These are phyloP conservation scores for Gracilinanus agilis DNA, from an alignment of 2,113 vertebrate genomes.

Conservation along the genomic window DNA sequence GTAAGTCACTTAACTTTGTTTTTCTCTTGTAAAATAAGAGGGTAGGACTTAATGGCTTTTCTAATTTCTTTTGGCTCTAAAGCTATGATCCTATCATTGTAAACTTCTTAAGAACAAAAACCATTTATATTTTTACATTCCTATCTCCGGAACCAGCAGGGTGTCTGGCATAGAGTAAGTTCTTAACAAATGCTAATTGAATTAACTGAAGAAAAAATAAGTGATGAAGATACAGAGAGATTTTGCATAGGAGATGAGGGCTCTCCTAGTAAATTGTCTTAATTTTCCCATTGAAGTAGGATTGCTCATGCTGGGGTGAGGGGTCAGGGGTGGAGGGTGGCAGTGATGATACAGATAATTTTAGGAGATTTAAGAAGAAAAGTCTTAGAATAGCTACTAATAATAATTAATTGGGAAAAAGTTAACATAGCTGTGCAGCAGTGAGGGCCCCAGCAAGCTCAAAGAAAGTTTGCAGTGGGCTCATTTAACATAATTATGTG, in stretches of 20 bases:
- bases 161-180: background rate
- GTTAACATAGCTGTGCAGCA: background rate
- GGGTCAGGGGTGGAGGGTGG: background rate
- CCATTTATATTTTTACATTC: background rate
- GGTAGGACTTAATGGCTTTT: too few species aligned
- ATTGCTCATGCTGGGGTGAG: background rate
- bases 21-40: too few species aligned
- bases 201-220: background rate
- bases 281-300: background rate
- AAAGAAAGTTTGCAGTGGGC: background rate
- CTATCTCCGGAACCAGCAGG: background rate
- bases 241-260: background rate
- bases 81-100: too few species aligned
- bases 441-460: background rate
- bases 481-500: background rate
- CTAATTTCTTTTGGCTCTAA: too few species aligned
- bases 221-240: background rate
- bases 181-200: background rate
- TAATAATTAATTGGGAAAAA: background rate
- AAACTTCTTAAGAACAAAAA: background rate
- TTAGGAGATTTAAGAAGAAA: background rate
- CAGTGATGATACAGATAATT: background rate
- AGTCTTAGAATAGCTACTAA: background rate
- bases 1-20: too few species aligned
- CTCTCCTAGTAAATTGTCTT: background rate